Evolutionary conservation across 2,888 invertebrate species (phyloP), one percentile per base, ranked within the genome.

Genomic region (Meandrusa payeni): DNA sequence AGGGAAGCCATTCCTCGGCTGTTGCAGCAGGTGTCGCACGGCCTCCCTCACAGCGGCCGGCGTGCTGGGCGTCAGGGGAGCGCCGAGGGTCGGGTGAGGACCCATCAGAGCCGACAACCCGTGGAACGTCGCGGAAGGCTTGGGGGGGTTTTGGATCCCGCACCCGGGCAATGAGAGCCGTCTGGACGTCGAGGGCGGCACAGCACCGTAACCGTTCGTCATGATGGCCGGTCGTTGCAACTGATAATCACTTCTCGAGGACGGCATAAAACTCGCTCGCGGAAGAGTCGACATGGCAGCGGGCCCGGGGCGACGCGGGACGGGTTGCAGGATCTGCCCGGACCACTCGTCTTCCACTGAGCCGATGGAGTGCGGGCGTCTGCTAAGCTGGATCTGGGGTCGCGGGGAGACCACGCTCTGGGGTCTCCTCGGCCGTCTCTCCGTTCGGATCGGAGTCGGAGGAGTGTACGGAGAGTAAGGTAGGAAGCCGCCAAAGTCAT

Each of bases 1-100:
- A 61, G 92, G 92, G 77, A 93, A 93, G 11, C 93, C 93, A 67
- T 93, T 93, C 46, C 93, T 85, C 6, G 93, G 92, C 71, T 93
- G 92, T 57, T 90, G 86, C 45, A 93, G 79, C 33, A 93, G 81
- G 59, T 93, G 92, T 49, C 91, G 90, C 27, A 93, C 92, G 3
- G 93, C 93, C 54, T 93, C 92, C 0, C 93, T 85, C 15, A 93
- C 92, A 12, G 93, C 90, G 3, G 91, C 90, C 6, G 91, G 91
- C 13, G 91, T 91, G 58, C 82, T 80, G 9, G 72, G 91, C 50
- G 81, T 91, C 65, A 54, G 56, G 55, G 86, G 79, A 59, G 80
- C 73, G 6, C 76, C 76, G 55, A 74, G 56, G n/a, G 67, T 38
- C 2, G 76, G 72, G 29, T 68, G 59, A 1, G 65, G 64, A 1